Evolutionary conservation across 2,888 invertebrate genomes (phyloP), one percentile per base, ranked within the genome.

Genomic region (Spodoptera exigua): DNA sequence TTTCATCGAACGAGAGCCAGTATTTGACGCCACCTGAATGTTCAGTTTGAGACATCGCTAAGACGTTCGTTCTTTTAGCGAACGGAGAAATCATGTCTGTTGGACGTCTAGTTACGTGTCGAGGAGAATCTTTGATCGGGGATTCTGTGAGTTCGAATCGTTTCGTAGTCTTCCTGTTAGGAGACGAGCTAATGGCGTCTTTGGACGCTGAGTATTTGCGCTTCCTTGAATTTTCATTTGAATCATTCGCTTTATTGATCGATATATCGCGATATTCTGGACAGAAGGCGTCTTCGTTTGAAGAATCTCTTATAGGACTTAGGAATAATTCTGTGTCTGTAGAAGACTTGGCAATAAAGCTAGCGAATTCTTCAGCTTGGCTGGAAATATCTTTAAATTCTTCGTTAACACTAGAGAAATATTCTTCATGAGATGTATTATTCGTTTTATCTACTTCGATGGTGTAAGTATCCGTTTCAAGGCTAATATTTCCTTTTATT

Each of bases 1-100:
- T 83, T 12, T 92, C 90, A 40, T 94, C 92, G 53, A 94, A 94
- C 0, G 93, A 94, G 0, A 94, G 35, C 94, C 94, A 94, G 43
- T 92, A 94, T 67, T 93, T 94, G 0, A 93, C 78, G 0, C 94
- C 94, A 0, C 94, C 93, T 0, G 79, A 84, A 37, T 91, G 87
- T 44, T 84, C 87, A 0, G 85, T 92, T 39, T 90, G 93, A 0
- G 92, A 91, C 91, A 94, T 94, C 0, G 93, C 81, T 27, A 93
- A 82, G 0, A 94, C 85, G 0, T 89, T 79, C 0, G 87, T 78
- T 49, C 80, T 83, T 64, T 85, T 92, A 0, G 86, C 67, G 44
- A 93, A 91, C 0, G 94, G 92, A 0, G 93, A 93, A 5, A 79
- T 70, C 0, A 74, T 74, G 12, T 68, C 60, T 2, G 16, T 27